Base-by-base conservation (phyloP, 2,888 invertebrate genomes). In the Pollenia angustigena region DNA sequence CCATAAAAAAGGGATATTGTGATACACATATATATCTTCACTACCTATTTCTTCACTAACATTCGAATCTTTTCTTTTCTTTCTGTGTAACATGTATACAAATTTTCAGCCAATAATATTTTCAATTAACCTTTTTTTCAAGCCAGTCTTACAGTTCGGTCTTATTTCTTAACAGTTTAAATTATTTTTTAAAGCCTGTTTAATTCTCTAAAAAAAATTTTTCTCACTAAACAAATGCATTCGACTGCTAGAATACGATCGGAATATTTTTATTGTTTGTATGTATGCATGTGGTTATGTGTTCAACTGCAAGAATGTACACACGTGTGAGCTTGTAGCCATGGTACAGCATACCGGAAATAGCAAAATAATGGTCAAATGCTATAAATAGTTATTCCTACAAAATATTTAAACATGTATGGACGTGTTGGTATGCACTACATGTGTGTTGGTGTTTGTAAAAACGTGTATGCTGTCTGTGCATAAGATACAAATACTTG, bases 281-380 rank as follows among this genome's bases (percentile, higher is more conserved):
- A 46, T 82, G 40, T 44, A 71, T 14, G 46, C 46, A 6, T 76
- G 64, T 54, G 1, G 32, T 6, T 32, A 18, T 56, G 50, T 32
- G 16, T 60, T 54, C 16, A 48, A 64, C 14, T 44, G 64, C 42
- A 64, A 44, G 48, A 54, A 64, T 64, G 42, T 14, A 42, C 14
- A 9, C 40, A 52, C n/a, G 52, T 64, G 54, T 64, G 23, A 23
- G 54, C 23, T 42, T 42, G 42, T 12, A 71, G 54, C 54, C 18
- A 52, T 16, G 54, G 44, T 44, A 71, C 4, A 56, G 18, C 75
- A 85, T 78, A 60, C 66, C 72, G 76, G 81, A 81, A 81, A 78
- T 85, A 68, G 52, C 64, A 78, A 85, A 81, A 81, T 78, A 85
- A 78, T 68, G 72, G 81, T 72, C 78, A 52, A 81, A 56, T 76